Evolutionary conservation across 2,797 vertebrate genomes (phyloP).

Genomic region (Petrocephalus sullivani): DNA sequence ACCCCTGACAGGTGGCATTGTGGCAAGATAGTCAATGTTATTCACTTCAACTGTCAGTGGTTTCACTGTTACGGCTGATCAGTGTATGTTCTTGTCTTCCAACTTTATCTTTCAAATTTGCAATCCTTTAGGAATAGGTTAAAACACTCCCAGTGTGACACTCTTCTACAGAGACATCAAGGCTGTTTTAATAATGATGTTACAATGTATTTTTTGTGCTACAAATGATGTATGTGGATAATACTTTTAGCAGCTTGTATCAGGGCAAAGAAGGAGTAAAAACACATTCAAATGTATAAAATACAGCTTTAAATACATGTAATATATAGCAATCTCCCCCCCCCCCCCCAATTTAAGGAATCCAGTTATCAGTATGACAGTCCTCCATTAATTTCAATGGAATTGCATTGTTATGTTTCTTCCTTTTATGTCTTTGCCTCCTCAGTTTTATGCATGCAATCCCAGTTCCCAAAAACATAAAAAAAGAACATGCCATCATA

Average conservation of each 20-base stretch:
- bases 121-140: neutral
- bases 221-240: neutral
- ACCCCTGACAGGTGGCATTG: neutral
- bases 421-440: constrained; percentile 23
- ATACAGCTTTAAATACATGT: neutral
- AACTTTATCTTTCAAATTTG: neutral
- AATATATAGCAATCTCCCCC: neutral
- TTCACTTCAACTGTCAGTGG: neutral
- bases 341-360: constrained; percentile 18
- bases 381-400: constrained; percentile 51
- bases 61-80: neutral
- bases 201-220: neutral
- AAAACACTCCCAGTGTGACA: neutral
- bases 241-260: neutral
- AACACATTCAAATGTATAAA: neutral
- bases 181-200: neutral
- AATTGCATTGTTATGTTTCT: constrained; percentile 41
- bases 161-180: neutral
- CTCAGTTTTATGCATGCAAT: constrained; percentile 51
- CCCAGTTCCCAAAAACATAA: constrained; percentile 44
- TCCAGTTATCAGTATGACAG: constrained; percentile 51
- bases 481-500: constrained; percentile 50
- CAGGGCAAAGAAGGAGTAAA: neutral
- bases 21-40: neutral
- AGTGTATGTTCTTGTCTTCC: neutral